phyloP scores from a whole-genome alignment of 2,888 invertebrate genomes.

The Dendrolimus pini region DNA sequence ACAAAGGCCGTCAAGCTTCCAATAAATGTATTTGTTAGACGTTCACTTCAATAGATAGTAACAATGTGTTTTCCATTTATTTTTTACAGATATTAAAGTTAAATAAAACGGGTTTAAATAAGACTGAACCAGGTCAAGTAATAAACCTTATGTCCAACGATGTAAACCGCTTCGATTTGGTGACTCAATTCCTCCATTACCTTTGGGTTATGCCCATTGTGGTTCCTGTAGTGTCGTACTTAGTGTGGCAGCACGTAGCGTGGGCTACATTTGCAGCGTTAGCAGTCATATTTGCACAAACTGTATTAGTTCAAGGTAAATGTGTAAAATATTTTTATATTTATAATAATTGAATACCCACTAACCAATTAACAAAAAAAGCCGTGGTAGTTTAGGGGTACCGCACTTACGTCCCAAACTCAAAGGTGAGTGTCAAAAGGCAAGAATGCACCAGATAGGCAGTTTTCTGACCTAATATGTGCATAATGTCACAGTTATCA shows the following conservation, averaged over 20 bases:
- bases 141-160: slow-evolving; percentile 92
- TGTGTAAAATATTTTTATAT: no score
- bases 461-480: no score
- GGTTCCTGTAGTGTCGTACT: slow-evolving; percentile 73
- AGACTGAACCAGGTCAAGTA: slow-evolving; percentile 84
- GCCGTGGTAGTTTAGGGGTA: no score
- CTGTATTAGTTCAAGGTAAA: slow-evolving; percentile 75
- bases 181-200: slow-evolving; percentile 82
- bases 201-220: slow-evolving; percentile 89
- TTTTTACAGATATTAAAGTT: slow-evolving; percentile 57
- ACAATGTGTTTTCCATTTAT: background rate
- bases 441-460: no score
- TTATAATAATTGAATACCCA: background rate
- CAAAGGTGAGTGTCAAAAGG: no score
- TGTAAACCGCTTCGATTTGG: slow-evolving; percentile 87
- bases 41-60: no score
- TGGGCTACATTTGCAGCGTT: slow-evolving; percentile 61
- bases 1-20: no score
- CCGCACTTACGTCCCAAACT: no score
- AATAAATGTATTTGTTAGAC: no score
- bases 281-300: slow-evolving; percentile 72
- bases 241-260: slow-evolving; percentile 62
- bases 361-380: no score
- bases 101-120: slow-evolving; percentile 75
- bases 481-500: no score